Evolutionary conservation across 2,797 vertebrate genomes (phyloP), one percentile per base, ranked within the genome.

Genomic region (Orestias chungarensis): DNA sequence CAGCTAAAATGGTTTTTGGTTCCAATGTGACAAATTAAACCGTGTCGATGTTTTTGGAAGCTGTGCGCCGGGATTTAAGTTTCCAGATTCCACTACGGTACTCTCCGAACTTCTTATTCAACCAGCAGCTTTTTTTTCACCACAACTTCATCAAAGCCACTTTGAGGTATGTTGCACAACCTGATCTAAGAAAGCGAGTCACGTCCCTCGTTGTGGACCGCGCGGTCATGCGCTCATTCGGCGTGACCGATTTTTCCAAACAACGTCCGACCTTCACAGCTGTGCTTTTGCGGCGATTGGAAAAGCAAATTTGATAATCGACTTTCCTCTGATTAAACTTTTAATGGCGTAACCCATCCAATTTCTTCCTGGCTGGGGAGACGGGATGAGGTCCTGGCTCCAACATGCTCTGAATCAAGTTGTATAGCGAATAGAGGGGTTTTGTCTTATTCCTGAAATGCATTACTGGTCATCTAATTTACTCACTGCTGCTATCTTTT

Each of bases 241-340:
- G 83, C 54, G 11, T 52, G 82, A 91, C 70, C 73, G 29, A 72
- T 82, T 82, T 82, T n/a, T n/a, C n/a, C 75, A 78, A 79, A 68
- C 72, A 78, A 67, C 3, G 42, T 17, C 40, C 42, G 68, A 80
- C 81, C 80, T 80, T 80, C 84, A 82, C 25, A 23, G 76, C 2
- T 20, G 11, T 42, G 10, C 27, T 1, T 7, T 62, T 50, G 0
- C 68, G n/a, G 25, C 14, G 43, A n/a, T 38, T 57, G 25, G 18
- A 3, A 65, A 44, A 33, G 43, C 71, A 46, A 18, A 38, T 67
- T 12, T 49, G 52, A 61, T 78, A 74, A 86, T 86, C 70, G 77
- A 79, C 82, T 79, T 82, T 85, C 68, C 66, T 0, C 74, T 75
- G 70, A 84, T 86, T 86, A 38, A 29, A 70, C 49, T 81, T 82